Conservation (phyloP, 2,797 vertebrate species). For the Denticeps clupeoides region DNA sequence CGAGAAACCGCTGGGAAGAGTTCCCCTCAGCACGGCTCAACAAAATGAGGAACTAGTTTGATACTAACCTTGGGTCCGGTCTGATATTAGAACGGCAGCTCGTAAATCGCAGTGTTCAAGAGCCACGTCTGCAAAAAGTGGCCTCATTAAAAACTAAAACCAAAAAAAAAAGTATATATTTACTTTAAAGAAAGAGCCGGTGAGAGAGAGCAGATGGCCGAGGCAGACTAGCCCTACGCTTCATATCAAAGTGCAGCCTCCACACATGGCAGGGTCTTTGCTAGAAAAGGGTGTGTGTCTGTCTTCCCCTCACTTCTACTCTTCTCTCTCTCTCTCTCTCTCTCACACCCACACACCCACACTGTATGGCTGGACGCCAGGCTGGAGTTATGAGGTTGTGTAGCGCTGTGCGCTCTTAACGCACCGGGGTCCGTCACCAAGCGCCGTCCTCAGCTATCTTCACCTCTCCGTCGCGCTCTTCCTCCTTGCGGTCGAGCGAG, state of each 20-base stretch:
- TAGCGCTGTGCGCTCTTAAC: conserved; percentile 46
- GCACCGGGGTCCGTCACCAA: conserved; percentile 10
- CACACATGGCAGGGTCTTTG: conserved; percentile 3
- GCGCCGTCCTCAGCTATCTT: not conserved
- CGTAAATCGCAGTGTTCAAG: too few species aligned
- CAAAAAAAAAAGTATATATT: too few species aligned
- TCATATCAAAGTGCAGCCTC: conserved; percentile 1
- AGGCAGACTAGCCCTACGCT: conserved; percentile 11
- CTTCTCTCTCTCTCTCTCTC: conserved; percentile 2
- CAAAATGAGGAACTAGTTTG: not conserved
- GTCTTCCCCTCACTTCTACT: not conserved
- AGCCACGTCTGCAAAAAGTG: too few species aligned
- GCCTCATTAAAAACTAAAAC: too few species aligned
- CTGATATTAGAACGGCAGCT: conserved; percentile 16
- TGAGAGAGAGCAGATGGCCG: conserved; percentile 25
- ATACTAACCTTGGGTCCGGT: conserved; percentile 44
- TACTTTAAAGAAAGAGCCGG: too few species aligned
- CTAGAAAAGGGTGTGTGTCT: not conserved
- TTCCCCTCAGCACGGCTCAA: too few species aligned
- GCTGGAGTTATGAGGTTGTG: conserved; percentile 47
- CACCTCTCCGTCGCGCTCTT: not conserved
- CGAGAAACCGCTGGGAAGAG: too few species aligned
- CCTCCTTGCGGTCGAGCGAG: conserved; percentile 2
- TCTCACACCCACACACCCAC: conserved; percentile 1
- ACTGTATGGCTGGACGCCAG: conserved; percentile 45